Evolutionary conservation across 2,888 invertebrate species (phyloP).

Genomic region (Tupiocoris notatus): DNA sequence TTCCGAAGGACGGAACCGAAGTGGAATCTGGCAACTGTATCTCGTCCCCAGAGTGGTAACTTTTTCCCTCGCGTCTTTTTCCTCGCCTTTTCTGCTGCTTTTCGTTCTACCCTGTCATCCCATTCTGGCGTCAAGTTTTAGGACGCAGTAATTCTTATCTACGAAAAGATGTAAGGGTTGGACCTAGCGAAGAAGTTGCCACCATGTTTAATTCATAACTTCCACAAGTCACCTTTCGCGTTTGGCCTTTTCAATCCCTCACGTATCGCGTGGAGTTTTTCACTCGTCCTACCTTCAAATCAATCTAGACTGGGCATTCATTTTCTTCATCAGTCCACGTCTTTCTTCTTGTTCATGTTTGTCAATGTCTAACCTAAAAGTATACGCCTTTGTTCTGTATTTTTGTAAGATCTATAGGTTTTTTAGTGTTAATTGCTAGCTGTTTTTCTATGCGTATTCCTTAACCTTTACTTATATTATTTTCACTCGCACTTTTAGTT

Average conservation of each 20-base stretch:
- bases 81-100: not conserved
- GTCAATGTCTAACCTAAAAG: not conserved
- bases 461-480: not conserved
- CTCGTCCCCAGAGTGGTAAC: conserved; percentile 17
- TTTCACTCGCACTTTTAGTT: conserved; percentile 15
- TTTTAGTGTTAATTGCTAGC: not conserved
- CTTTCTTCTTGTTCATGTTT: not conserved
- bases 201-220: conserved; percentile 35
- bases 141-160: conserved; percentile 38
- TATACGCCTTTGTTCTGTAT: not conserved
- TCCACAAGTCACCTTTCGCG: not conserved
- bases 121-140: conserved; percentile 25
- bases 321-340: not conserved
- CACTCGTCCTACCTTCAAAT: not conserved
- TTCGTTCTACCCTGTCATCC: not conserved
- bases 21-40: not conserved
- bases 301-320: not conserved
- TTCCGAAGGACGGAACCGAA: conserved; percentile 1
- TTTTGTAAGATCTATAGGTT: not conserved
- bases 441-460: not conserved
- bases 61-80: conserved; percentile 7
- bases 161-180: not conserved
- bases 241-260: not conserved
- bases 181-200: not conserved
- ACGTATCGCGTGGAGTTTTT: not conserved